Conservation (phyloP, 2,888 invertebrate genomes). For the Drosophila neoperkinsi region DNA sequence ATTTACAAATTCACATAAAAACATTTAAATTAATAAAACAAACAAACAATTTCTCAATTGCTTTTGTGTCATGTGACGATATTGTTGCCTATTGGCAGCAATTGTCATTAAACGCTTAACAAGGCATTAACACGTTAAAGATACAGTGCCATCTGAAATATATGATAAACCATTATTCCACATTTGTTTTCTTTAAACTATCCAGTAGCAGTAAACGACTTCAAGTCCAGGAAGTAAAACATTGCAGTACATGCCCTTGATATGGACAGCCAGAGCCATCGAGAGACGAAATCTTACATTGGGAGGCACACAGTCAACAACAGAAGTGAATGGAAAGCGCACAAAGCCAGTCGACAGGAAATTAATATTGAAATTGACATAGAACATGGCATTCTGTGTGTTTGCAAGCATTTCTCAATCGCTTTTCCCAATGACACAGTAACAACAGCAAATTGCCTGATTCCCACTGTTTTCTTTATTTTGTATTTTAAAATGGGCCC, state of each 20-base stretch:
- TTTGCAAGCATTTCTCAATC: background rate
- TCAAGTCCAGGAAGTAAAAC: background rate
- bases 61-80: background rate
- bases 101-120: background rate
- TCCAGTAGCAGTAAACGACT: background rate
- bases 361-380: slow-evolving; percentile 9
- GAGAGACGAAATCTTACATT: background rate
- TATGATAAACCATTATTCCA: background rate
- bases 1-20: background rate
- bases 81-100: background rate
- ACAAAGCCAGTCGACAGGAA: slow-evolving; percentile 7
- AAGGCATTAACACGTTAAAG: background rate
- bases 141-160: background rate
- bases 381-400: background rate
- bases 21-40: background rate
- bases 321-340: background rate
- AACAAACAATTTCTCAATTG: background rate
- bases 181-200: background rate
- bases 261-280: background rate
- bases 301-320: background rate
- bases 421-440: background rate
- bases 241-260: background rate
- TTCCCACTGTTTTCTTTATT: background rate
- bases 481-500: background rate
- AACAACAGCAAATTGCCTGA: background rate